Percentiles rank a stretch among this genome's conserved stretches.
phyloP scores from a whole-genome alignment of 2,113 vertebrate genomes.

The Saguinus midas region DNA sequence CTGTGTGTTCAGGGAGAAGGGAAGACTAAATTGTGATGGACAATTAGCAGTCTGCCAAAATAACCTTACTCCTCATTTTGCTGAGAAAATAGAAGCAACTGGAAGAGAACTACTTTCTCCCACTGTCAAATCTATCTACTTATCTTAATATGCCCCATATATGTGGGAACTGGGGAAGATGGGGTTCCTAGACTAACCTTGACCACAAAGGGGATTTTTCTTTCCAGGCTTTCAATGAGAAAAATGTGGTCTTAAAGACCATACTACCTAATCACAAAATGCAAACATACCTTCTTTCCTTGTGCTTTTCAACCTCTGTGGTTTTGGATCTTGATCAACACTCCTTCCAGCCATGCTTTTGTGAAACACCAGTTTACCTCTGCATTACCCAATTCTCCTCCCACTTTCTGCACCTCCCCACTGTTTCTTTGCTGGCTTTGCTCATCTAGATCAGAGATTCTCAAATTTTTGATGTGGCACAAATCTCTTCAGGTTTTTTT shows the following conservation, averaged over 20 bases:
- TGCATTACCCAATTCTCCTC: not conserved
- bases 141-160: not conserved
- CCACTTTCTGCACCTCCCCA: not conserved
- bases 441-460: not conserved
- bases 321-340: not conserved
- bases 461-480: not conserved
- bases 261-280: not conserved
- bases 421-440: not conserved
- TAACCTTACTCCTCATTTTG: not conserved
- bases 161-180: not conserved
- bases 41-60: not conserved
- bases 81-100: conserved; percentile 17
- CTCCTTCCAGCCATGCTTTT: not conserved
- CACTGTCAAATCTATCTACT: not conserved
- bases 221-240: not conserved
- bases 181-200: not conserved
- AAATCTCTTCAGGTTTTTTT: not conserved
- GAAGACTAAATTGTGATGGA: not conserved
- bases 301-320: not conserved
- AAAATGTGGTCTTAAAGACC: not conserved
- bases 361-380: conserved; percentile 9
- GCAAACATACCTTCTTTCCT: not conserved
- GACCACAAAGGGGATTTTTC: not conserved
- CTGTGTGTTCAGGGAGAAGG: not conserved
- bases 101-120: conserved; percentile 8